Conservation (phyloP, 2,888 invertebrate species). For the Epirrita christyi region DNA sequence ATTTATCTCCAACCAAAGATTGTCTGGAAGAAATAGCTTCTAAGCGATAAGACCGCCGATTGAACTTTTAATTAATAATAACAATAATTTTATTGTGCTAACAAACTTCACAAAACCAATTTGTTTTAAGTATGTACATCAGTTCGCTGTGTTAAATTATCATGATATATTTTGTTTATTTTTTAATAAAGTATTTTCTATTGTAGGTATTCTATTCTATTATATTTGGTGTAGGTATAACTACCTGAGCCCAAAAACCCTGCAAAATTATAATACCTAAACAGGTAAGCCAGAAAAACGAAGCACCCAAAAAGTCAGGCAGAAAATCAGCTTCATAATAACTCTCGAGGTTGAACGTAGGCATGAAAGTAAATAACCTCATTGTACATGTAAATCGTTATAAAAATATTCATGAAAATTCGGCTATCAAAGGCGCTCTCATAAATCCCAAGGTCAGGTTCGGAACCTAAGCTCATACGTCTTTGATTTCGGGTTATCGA, state of each 20-base stretch:
- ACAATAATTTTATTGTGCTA: too few species aligned
- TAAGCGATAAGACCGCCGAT: too few species aligned
- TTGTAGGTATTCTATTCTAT: too few species aligned
- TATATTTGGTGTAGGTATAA: background rate
- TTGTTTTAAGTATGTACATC: too few species aligned
- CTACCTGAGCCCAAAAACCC: background rate
- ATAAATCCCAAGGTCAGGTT: slow-evolving; percentile 28
- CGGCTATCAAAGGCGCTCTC: slow-evolving; percentile 24
- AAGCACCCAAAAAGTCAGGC: background rate
- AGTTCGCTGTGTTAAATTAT: too few species aligned
- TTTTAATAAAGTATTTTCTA: too few species aligned
- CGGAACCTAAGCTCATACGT: slow-evolving; percentile 11
- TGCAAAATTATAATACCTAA: background rate
- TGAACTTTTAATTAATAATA: too few species aligned
- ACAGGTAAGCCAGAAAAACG: background rate
- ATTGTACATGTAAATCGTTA: slow-evolving; percentile 49
- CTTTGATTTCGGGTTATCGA: slow-evolving; percentile 4
- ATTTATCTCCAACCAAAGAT: too few species aligned
- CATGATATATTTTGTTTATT: too few species aligned
- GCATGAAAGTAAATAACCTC: slow-evolving; percentile 27
- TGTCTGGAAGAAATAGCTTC: too few species aligned
- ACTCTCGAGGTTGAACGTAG: slow-evolving; percentile 16
- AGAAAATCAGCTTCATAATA: slow-evolving; percentile 12
- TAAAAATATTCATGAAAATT: slow-evolving; percentile 57
- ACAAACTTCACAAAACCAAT: too few species aligned